Evolutionary conservation across 1,140 invertebrate genomes (phyloP).

Genomic region (Meloidogyne hapla): DNA sequence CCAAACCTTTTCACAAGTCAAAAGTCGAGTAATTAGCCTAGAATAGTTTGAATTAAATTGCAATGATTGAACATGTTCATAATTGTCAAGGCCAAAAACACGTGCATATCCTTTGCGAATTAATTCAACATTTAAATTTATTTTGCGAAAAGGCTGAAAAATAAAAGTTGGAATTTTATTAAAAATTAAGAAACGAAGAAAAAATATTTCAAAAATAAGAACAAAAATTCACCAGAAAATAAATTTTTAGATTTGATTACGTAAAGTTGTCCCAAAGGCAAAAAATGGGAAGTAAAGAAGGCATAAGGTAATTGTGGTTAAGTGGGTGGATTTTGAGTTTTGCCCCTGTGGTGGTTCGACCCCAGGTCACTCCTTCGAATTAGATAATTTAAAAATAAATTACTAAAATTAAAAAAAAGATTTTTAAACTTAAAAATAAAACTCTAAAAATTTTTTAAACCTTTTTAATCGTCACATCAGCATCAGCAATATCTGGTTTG

Average conservation of each 20-base stretch:
- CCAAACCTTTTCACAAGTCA: conserved; percentile 56
- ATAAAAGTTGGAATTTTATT: background rate
- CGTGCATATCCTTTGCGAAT: conserved; percentile 58
- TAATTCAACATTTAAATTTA: conserved; percentile 60
- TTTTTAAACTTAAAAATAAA: background rate
- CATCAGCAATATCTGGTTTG: conserved; percentile 41
- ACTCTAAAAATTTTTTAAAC: conserved; percentile 29
- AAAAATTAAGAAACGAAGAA: too few species aligned
- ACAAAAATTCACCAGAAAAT: too few species aligned
- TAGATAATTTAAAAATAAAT: too few species aligned
- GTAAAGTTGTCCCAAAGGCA: too few species aligned
- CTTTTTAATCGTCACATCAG: conserved; percentile 47
- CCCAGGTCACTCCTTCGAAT: background rate
- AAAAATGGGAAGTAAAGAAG: too few species aligned
- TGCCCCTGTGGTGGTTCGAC: background rate
- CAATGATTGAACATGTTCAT: conserved; percentile 52
- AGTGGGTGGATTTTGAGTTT: conserved; percentile 3
- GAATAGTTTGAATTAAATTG: conserved; percentile 57
- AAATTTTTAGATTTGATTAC: too few species aligned
- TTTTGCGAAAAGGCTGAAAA: conserved; percentile 30
- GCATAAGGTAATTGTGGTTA: too few species aligned
- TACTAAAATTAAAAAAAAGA: conserved; percentile 9
- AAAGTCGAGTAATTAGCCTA: conserved; percentile 54
- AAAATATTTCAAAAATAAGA: too few species aligned
- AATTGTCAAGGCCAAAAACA: conserved; percentile 52